These are phyloP conservation scores for Mus spretus DNA, from an alignment of 2,797 vertebrate species.

Conservation along the genomic window DNA sequence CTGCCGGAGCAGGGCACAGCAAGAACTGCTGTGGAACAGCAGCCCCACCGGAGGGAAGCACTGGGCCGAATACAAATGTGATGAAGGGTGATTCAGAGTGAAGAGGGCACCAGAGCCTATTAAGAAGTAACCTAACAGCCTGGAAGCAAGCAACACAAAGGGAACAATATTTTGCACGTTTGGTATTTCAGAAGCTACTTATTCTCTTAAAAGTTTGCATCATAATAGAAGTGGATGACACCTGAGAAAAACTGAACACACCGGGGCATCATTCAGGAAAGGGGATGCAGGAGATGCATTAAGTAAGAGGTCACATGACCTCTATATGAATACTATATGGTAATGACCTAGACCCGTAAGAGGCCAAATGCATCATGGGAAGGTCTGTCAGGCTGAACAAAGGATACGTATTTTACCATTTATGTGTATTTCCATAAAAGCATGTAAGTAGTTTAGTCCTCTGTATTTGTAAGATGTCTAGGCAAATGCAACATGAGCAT, in stretches of 20 bases:
- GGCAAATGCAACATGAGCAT: neutral
- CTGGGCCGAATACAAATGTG: neutral
- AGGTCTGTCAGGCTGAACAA: neutral
- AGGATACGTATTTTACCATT: neutral
- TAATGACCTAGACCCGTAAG: neutral
- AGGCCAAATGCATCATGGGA: neutral
- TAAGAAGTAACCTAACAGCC: neutral
- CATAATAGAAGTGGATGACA: neutral
- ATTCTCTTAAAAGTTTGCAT: neutral
- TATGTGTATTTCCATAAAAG: neutral
- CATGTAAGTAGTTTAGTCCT: neutral
- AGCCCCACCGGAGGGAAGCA: neutral
- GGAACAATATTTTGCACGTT: slow-evolving; percentile 10
- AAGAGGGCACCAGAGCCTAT: neutral
- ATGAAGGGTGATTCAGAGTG: neutral
- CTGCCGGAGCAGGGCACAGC: neutral
- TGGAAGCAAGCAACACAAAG: neutral
- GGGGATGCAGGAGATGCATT: neutral
- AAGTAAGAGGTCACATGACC: neutral
- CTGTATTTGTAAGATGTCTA: neutral
- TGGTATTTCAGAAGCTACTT: neutral
- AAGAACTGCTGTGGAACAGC: neutral
- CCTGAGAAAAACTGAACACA: neutral
- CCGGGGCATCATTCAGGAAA: neutral
- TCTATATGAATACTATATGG: neutral